phyloP scores from a whole-genome alignment of 2,797 vertebrate species.

The Champsocephalus gunnari region DNA sequence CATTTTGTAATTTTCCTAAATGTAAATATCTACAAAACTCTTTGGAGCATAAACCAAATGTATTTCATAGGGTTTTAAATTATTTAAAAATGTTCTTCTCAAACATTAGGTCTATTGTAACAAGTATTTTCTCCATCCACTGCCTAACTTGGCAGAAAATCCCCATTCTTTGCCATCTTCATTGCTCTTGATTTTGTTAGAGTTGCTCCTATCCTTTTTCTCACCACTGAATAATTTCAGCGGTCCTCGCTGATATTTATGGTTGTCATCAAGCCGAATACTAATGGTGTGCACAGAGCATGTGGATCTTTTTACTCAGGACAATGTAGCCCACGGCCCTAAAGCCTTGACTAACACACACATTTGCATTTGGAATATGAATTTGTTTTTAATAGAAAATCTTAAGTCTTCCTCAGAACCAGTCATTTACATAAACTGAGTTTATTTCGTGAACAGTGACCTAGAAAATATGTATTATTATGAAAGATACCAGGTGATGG shows the following conservation, averaged over 20 bases:
- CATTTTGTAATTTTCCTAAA: no score
- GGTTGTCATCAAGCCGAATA: conserved; percentile 42
- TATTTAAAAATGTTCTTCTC: no score
- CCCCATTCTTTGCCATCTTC: no score
- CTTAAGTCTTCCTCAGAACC: neutral
- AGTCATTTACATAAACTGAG: neutral
- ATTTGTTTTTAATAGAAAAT: conserved; percentile 18
- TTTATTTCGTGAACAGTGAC: neutral
- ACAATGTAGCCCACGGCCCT: conserved; percentile 10
- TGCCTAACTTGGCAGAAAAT: no score
- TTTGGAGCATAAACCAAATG: no score
- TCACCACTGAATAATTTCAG: conserved; percentile 31
- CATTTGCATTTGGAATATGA: conserved; percentile 26
- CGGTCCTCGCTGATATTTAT: conserved; percentile 39
- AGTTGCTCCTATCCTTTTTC: no score
- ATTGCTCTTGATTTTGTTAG: no score
- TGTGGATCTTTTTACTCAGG: conserved; percentile 10
- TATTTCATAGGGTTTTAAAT: no score
- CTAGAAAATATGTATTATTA: neutral
- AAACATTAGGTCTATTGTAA: no score
- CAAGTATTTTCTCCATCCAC: no score
- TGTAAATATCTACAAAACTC: no score
- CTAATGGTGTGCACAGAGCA: conserved; percentile 10
- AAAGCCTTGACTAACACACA: conserved; percentile 14
- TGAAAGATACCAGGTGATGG: conserved; percentile 20